Conservation (phyloP, 2,113 vertebrate genomes). For the Podarcis muralis region DNA sequence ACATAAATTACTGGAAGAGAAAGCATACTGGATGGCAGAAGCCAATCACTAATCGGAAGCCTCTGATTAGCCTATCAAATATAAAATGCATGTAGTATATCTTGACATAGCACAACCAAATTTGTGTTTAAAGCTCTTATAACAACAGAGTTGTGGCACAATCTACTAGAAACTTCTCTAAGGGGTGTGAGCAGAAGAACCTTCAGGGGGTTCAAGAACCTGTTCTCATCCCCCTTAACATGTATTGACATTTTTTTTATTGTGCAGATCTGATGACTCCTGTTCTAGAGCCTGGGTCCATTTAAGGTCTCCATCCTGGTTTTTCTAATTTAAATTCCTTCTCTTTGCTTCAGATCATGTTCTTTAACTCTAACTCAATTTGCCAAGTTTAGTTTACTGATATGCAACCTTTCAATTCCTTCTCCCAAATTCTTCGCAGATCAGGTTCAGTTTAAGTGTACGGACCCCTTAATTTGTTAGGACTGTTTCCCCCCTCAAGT, state of each 20-base stretch:
- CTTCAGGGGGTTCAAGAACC: no score
- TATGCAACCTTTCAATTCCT: no score
- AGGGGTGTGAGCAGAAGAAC: neutral
- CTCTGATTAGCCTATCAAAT: neutral
- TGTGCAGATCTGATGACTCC: no score
- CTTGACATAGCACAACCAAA: no score
- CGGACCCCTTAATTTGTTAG: neutral
- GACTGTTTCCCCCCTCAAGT: neutral
- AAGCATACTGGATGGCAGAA: neutral
- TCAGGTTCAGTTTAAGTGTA: neutral
- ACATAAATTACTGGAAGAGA: neutral
- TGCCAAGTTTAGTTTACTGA: no score
- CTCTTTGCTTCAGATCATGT: no score
- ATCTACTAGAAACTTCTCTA: neutral
- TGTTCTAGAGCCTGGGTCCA: no score
- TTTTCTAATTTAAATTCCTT: no score
- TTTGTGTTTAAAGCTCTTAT: neutral
- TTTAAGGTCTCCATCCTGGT: no score
- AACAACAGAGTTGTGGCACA: neutral
- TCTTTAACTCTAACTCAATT: no score
- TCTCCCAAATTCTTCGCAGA: neutral
- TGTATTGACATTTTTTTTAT: no score
- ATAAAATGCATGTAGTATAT: neutral
- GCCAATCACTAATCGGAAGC: neutral
- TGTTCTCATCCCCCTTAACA: neutral